Percentiles rank a stretch among this genome's conserved stretches.
Evolutionary conservation across 2,113 vertebrate genomes (phyloP).

Genomic region (Neotragus moschatus): DNA sequence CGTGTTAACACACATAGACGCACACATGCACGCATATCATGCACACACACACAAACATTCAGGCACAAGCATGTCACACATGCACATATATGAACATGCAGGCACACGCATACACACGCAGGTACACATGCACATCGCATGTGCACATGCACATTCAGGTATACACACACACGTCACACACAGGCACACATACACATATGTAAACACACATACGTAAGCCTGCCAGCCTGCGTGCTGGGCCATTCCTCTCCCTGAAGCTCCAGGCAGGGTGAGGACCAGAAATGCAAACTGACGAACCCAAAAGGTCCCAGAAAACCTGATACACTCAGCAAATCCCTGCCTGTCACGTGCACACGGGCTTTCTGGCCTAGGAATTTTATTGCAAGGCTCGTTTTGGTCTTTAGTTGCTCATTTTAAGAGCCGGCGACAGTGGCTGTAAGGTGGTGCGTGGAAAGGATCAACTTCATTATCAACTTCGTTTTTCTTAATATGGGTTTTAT

Average conservation of each 20-base stretch:
- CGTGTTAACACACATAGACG: background rate
- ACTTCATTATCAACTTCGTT: background rate
- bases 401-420: background rate
- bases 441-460: background rate
- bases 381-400: background rate
- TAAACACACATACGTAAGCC: background rate
- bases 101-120: too few species aligned
- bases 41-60: too few species aligned
- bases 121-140: background rate
- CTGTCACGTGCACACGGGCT: rapidly evolving
- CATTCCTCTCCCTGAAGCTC: rapidly evolving
- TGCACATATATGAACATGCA: too few species aligned
- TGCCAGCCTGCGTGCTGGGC: rapidly evolving
- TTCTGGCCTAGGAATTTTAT: slow-evolving; percentile 10
- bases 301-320: background rate
- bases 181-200: rapidly evolving
- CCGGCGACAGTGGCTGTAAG: rapidly evolving
- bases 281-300: rapidly evolving
- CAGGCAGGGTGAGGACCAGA: rapidly evolving
- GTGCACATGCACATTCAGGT: background rate
- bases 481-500: slow-evolving; percentile 42
- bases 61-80: background rate
- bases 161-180: background rate
- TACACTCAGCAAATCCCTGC: background rate
- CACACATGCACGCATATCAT: rapidly evolving